Evolutionary conservation across 2,888 invertebrate genomes (phyloP).

Genomic region (Ichneumoninae sp.): DNA sequence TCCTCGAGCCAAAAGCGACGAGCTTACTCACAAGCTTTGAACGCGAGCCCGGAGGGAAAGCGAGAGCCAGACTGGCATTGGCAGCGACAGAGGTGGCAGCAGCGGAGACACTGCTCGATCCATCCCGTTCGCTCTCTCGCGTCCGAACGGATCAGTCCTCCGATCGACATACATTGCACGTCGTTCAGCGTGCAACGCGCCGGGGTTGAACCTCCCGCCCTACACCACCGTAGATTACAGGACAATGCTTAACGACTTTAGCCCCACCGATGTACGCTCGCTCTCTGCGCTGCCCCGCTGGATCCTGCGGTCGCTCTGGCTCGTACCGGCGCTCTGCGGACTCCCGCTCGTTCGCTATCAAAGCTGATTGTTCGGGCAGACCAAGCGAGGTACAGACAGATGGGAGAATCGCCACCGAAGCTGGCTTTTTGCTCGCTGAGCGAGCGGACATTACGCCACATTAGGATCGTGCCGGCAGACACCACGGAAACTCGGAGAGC

Average conservation of each 20-base stretch:
- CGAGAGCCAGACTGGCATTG: not conserved
- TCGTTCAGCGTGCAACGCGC: constrained; percentile 35
- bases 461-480: not conserved
- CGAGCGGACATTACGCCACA: constrained; percentile 35
- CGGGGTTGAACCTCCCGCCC: constrained; percentile 35
- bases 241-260: constrained; percentile 69
- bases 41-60: constrained; percentile 11
- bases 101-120: constrained; percentile 15
- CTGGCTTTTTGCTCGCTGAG: constrained; percentile 47
- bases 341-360: constrained; percentile 51
- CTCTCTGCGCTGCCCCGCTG: not conserved
- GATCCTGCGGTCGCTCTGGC: constrained; percentile 4
- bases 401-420: constrained; percentile 29
- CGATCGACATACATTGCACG: constrained; percentile 40
- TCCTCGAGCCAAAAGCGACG: constrained; percentile 54
- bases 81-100: not conserved
- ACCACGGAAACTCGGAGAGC: constrained; percentile 19
- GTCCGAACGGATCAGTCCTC: not conserved
- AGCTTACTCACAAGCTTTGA: constrained; percentile 50
- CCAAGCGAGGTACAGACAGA: not conserved
- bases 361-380: constrained; percentile 58
- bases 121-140: constrained; percentile 6
- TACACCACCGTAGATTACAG: constrained; percentile 63
- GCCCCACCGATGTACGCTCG: constrained; percentile 19
- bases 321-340: constrained; percentile 9